Evolutionary conservation across 2,113 vertebrate species (phyloP), one percentile per base, ranked within the genome.

Genomic region (Girardinichthys multiradiatus): DNA sequence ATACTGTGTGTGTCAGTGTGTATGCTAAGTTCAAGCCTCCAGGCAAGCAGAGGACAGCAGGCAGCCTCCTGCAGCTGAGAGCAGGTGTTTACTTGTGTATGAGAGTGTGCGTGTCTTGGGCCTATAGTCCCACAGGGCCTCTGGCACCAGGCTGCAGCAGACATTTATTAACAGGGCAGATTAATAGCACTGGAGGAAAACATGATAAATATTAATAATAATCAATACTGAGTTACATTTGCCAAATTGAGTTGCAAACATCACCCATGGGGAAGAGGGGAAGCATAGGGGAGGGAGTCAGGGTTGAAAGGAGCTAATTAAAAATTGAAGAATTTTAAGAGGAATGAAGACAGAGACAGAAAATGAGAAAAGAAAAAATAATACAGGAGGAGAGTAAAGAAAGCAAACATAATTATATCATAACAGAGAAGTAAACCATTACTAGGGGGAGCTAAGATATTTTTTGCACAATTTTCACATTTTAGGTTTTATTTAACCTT

Each of bases 201-300:
- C 96, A 94, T 84, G 94, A 96, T 94, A 93, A 96, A 96, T 96
- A 96, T 96, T 97, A 96, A 97, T 96, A 96, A 96, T 95, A 95
- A 96, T 96, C 96, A 94, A 96, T 96, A 91, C 89, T 88, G 87
- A 93, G 94, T 95, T 95, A 90, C 92, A 92, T 92, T 94, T 94
- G 89, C 94, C 90, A 94, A 91, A 90, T 90, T 90, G 92, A 89
- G 89, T 94, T 90, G 79, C 86, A 94, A 95, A 92, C 93, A 93
- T 92, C 86, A 91, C 93, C 92, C 91, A 61, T 86, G 93, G 93
- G 82, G 61, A 60, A 76, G 3, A 30, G 63, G 75, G n/a, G 67
- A 14, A 21, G 57, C 45, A 14, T 65, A n/a, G 19, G 10, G 15
- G 21, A 33, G 27, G 65, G 17, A 63, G 68, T 39, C 29, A 68